Evolutionary conservation across 64 coral and sea anemone genomes (phyloP).

Genomic region (Montipora efflorescens): DNA sequence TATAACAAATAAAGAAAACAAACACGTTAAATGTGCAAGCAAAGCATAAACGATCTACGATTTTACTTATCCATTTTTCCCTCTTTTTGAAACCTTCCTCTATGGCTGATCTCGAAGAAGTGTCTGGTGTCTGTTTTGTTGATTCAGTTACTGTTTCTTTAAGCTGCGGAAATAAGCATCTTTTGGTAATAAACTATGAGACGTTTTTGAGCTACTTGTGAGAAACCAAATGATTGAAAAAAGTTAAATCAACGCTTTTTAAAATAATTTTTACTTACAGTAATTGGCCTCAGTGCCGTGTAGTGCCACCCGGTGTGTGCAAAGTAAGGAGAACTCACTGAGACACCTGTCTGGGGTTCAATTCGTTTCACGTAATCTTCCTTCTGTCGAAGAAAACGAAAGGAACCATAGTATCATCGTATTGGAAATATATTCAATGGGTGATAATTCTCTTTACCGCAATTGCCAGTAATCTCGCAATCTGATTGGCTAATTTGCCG

Average conservation of each 20-base stretch:
- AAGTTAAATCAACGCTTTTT: neutral
- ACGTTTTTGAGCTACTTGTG: neutral
- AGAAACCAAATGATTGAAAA: neutral
- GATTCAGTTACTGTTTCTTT: neutral
- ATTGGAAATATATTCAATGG: neutral
- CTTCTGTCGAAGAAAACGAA: slow-evolving; percentile 45
- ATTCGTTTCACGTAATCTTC: slow-evolving; percentile 42
- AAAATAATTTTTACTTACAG: slow-evolving; percentile 20
- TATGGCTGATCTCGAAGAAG: neutral
- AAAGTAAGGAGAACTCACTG: slow-evolving; percentile 47
- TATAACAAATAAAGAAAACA: slow-evolving; percentile 19
- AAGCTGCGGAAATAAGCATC: neutral
- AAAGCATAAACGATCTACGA: neutral
- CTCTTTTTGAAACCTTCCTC: neutral
- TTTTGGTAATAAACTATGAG: neutral
- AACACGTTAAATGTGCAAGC: neutral
- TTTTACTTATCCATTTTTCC: neutral
- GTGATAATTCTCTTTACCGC: neutral
- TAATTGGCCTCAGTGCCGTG: slow-evolving; percentile 51
- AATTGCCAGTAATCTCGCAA: neutral
- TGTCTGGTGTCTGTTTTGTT: neutral
- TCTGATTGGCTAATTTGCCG: neutral
- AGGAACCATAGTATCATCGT: neutral
- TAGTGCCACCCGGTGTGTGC: slow-evolving; percentile 61
- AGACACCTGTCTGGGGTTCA: slow-evolving; percentile 54